Conservation (phyloP, 2,797 vertebrate species). For the Siniperca scherzeri region DNA sequence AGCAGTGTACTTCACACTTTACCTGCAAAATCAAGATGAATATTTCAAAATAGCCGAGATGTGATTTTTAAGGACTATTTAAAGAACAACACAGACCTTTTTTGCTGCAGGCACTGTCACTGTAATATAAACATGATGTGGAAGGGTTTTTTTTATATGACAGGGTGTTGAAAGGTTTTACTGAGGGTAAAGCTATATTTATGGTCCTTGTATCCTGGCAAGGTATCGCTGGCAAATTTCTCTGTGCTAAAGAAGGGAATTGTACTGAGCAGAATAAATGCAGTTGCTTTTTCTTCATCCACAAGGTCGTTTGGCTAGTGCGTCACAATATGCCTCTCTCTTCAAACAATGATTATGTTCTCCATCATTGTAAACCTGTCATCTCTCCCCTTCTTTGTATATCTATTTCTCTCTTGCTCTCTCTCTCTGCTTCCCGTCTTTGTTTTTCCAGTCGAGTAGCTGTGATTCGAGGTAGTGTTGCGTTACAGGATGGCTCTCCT, state of each 20-base stretch:
- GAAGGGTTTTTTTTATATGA: slow-evolving; percentile 62
- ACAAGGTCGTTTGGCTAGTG: slow-evolving; percentile 69
- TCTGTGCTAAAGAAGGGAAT: slow-evolving; percentile 48
- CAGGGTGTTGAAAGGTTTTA: slow-evolving; percentile 71
- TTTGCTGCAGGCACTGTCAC: slow-evolving; percentile 55
- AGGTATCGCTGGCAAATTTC: slow-evolving; percentile 56
- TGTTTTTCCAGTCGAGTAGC: slow-evolving; percentile 88
- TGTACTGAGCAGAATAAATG: slow-evolving; percentile 56
- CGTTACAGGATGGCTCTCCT: slow-evolving; percentile 91
- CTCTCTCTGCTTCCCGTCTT: slow-evolving; percentile 28
- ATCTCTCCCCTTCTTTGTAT: slow-evolving; percentile 45
- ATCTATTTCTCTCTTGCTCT: slow-evolving; percentile 34
- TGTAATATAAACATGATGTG: slow-evolving; percentile 62
- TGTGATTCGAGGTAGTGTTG: slow-evolving; percentile 93
- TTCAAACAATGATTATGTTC: slow-evolving; percentile 71
- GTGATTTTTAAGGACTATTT: slow-evolving; percentile 54
- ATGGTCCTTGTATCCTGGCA: slow-evolving; percentile 67
- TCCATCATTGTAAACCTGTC: slow-evolving; percentile 75
- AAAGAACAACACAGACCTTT: slow-evolving; percentile 33
- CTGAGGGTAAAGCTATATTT: slow-evolving; percentile 73
- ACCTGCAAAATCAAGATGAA: slow-evolving; percentile 51
- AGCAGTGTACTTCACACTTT: slow-evolving; percentile 54
- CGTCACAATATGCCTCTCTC: slow-evolving; percentile 63
- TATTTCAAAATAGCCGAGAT: slow-evolving; percentile 32
- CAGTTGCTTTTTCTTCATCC: slow-evolving; percentile 57